Percentiles rank a stretch among this genome's conserved stretches.
phyloP scores from a whole-genome alignment of 2,113 vertebrate species.

The Hemichromis elongatus region DNA sequence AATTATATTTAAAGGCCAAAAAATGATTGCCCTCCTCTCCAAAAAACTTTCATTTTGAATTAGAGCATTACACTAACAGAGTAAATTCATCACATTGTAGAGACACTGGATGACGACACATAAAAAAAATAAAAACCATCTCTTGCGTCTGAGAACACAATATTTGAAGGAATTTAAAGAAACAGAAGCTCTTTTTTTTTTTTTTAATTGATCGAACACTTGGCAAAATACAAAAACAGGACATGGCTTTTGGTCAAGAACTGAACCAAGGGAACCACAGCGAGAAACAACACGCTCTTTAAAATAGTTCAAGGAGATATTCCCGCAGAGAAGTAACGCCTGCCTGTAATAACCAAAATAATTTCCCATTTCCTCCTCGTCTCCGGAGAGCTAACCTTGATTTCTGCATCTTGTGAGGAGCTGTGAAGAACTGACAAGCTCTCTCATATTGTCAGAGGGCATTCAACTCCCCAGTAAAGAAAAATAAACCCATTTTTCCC shows the following conservation, averaged over 20 bases:
- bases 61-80: neutral
- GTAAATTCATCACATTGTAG: neutral
- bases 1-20: neutral
- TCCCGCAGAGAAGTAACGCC: conserved; percentile 41
- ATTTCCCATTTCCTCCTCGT: conserved; percentile 38
- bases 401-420: conserved; percentile 45
- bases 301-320: conserved; percentile 42
- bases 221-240: neutral
- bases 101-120: neutral
- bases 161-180: neutral
- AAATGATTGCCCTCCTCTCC: neutral
- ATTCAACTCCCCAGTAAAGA: neutral
- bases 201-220: neutral
- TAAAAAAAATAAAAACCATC: neutral
- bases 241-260: no score
- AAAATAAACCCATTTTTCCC: neutral
- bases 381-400: conserved; percentile 31
- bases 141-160: neutral
- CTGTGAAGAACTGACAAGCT: conserved; percentile 4
- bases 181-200: neutral
- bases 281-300: neutral
- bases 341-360: conserved; percentile 25
- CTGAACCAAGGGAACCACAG: neutral
- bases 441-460: conserved; percentile 3
- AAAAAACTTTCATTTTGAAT: neutral